Evolutionary conservation across 1,140 invertebrate species (phyloP), one percentile per base, ranked within the genome.

Genomic region (Drosophila lacertosa): DNA sequence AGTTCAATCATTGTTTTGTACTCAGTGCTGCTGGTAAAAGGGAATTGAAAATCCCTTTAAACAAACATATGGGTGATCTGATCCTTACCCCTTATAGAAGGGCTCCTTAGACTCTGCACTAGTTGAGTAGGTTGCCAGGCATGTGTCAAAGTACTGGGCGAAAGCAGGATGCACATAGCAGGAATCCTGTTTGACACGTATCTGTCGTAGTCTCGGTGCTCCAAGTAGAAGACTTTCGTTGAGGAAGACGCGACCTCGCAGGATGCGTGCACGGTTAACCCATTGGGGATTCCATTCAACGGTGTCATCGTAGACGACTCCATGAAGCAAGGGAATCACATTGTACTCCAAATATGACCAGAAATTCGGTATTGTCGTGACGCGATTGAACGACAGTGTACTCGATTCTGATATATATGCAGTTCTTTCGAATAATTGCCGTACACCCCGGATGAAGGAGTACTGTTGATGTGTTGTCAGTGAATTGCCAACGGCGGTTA

Each of bases 211-310:
- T 13, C 77, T 40, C 3, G 67, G 74, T 18, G 75, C 16, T 11
- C 71, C 71, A 0, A 81, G 50, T 1, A 81, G 18, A 1, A 81
- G 7, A 63, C 55, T 81, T 11, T 74, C 69, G 16, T 54, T 40
- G 3, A 74, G 39, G 10, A 65, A 62, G 2, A 57, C 13, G 1
- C 54, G 57, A 3, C 48, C 45, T 13, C 16, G 10, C 2, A 66
- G 4, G n/a, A 3, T 32, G 1, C 9, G 9, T 40, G 4, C 7
- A n/a, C n/a, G 2, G 16, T 40, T 6, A 15, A 18, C 26, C 9
- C 9, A 16, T 10, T 13, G 5, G 1, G 22, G 20, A n/a, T 22
- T 4, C 40, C 55, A 45, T 5, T 11, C n/a, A 3, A 15, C 26
- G n/a, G 3, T 18, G 4, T 35, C n/a, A 35, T 45, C 20, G 35